Evolutionary conservation across 2,113 vertebrate species (phyloP).

Genomic region (Lamprotornis superbus): DNA sequence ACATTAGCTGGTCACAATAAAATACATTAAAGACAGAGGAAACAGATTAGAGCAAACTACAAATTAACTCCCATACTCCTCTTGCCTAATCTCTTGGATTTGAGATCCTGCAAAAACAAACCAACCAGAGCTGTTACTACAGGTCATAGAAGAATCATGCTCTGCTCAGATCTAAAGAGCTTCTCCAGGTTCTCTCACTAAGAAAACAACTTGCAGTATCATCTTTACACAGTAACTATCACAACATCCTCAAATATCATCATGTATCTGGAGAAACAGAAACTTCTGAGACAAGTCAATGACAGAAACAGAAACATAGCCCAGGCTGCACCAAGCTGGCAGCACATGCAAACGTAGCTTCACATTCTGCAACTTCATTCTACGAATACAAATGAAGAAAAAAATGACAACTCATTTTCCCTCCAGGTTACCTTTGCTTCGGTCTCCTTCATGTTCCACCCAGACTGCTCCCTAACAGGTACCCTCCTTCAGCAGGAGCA

Average conservation of each 20-base stretch:
- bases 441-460: not conserved
- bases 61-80: not conserved
- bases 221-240: not conserved
- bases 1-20: not conserved
- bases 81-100: not conserved
- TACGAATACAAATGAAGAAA: not conserved
- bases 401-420: not conserved
- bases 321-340: not conserved
- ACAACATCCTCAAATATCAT: not conserved
- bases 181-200: not conserved
- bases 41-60: not conserved
- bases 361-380: not conserved
- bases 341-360: not conserved
- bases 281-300: not conserved
- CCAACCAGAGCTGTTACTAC: not conserved
- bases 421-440: not conserved
- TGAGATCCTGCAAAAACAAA: not conserved
- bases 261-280: not conserved
- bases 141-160: not conserved
- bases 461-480: not conserved
- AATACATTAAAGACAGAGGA: not conserved
- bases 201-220: not conserved
- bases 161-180: not conserved
- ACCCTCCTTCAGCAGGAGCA: not conserved
- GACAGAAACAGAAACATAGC: not conserved